These are phyloP conservation scores for Microcebus jonahi DNA, from an alignment of 2,113 vertebrate genomes.

Conservation along the genomic window DNA sequence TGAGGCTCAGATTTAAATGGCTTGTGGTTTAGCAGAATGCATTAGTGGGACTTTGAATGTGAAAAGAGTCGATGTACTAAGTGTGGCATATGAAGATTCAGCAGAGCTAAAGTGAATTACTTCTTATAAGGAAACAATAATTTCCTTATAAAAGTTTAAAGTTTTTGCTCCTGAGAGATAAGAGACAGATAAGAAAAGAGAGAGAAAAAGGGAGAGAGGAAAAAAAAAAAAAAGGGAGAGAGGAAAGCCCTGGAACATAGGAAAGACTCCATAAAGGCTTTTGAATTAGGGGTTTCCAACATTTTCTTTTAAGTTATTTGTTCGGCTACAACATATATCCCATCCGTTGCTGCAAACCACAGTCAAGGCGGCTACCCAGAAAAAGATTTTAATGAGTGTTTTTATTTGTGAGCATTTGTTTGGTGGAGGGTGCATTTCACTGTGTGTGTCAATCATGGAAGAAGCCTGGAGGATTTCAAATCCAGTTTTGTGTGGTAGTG, in stretches of 20 bases:
- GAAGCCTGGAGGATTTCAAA: neutral
- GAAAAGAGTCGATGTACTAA: neutral
- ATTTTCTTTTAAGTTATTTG: neutral
- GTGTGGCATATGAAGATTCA: neutral
- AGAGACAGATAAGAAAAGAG: constrained; percentile 27
- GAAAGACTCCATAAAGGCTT: neutral
- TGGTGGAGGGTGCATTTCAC: neutral
- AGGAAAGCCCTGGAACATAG: neutral
- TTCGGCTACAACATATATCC: neutral
- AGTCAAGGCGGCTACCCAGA: neutral
- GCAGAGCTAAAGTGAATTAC: neutral
- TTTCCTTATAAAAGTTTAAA: neutral
- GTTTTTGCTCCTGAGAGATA: neutral
- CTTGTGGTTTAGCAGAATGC: neutral
- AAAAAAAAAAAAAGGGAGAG: neutral
- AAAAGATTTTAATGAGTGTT: neutral
- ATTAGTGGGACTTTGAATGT: neutral
- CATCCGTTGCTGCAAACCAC: neutral
- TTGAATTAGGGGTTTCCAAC: neutral
- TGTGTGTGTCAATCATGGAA: neutral
- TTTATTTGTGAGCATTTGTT: neutral
- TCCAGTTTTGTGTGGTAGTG: neutral
- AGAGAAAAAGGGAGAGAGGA: neutral
- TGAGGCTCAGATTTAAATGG: neutral
- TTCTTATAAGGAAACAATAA: neutral